A percentile compares a stretch with the other conserved stretches of the same genome.
These are phyloP conservation scores for Diplodus sargus DNA, from an alignment of 2,797 vertebrate genomes.

Conservation along the genomic window DNA sequence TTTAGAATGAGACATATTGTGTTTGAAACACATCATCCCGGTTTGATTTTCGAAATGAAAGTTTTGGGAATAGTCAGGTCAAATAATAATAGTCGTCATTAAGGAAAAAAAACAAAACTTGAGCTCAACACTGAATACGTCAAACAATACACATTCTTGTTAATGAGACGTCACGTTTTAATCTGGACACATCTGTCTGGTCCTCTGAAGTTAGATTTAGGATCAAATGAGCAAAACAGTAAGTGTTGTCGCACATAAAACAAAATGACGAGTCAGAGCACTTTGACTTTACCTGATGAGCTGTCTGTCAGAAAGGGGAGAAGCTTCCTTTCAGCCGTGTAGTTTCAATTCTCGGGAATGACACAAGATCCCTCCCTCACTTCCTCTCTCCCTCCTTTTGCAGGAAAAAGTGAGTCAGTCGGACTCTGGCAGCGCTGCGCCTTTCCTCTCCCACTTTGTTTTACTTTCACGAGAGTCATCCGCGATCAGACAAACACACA, in stretches of 20 bases:
- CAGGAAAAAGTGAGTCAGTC: background rate
- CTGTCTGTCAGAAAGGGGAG: background rate
- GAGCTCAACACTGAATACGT: background rate
- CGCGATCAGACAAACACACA: too few relatives aligned
- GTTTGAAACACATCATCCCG: too few relatives aligned
- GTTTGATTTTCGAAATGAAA: background rate
- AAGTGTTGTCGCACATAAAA: background rate
- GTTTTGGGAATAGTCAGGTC: too few relatives aligned
- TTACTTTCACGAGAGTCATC: too few relatives aligned
- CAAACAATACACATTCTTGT: background rate
- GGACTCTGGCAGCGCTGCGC: background rate
- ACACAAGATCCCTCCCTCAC: background rate
- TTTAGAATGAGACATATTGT: too few relatives aligned
- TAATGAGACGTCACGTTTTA: background rate
- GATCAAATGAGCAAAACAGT: background rate
- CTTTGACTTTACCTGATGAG: conserved; percentile 9
- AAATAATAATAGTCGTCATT: too few relatives aligned
- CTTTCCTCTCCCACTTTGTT: background rate
- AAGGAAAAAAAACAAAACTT: background rate
- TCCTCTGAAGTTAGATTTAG: background rate
- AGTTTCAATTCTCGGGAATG: conserved; percentile 8
- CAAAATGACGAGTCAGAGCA: background rate
- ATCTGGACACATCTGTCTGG: background rate
- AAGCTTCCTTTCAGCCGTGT: background rate
- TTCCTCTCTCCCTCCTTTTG: background rate